These are phyloP conservation scores for Xerus rutilus DNA, from an alignment of 2,797 vertebrate genomes.

Conservation along the genomic window DNA sequence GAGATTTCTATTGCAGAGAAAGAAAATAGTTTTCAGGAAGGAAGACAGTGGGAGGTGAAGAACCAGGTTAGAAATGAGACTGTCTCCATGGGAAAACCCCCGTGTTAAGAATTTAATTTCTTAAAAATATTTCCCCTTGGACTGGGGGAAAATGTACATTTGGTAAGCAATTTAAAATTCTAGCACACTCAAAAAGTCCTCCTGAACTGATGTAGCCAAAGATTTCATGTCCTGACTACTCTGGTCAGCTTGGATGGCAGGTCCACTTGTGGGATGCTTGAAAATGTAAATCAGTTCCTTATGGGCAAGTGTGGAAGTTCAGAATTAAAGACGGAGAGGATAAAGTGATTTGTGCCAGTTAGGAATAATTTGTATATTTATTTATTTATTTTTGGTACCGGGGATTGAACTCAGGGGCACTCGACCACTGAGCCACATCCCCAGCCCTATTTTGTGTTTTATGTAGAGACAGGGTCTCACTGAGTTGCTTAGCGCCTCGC, in stretches of 20 bases:
- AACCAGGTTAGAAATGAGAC: background rate
- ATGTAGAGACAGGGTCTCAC: too few species aligned
- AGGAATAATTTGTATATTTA: background rate
- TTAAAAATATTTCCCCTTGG: background rate
- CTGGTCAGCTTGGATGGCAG: background rate
- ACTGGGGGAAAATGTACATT: background rate
- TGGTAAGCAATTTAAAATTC: background rate
- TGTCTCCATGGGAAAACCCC: background rate
- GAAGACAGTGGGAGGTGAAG: background rate
- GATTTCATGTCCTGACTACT: background rate
- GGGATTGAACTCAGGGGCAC: too few species aligned
- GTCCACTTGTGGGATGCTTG: background rate
- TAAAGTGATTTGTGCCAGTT: background rate
- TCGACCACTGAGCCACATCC: too few species aligned
- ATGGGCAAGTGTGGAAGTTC: background rate
- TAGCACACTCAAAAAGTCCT: background rate
- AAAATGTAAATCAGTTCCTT: background rate
- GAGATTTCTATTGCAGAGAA: background rate
- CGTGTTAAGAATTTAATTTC: background rate
- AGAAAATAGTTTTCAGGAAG: background rate
- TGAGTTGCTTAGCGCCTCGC: too few species aligned
- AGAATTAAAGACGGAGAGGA: background rate
- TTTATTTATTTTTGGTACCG: too few species aligned
- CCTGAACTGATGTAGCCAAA: background rate
- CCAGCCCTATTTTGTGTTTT: too few species aligned